phyloP scores from a whole-genome alignment of 2,797 vertebrate genomes.

The Huso huso region DNA sequence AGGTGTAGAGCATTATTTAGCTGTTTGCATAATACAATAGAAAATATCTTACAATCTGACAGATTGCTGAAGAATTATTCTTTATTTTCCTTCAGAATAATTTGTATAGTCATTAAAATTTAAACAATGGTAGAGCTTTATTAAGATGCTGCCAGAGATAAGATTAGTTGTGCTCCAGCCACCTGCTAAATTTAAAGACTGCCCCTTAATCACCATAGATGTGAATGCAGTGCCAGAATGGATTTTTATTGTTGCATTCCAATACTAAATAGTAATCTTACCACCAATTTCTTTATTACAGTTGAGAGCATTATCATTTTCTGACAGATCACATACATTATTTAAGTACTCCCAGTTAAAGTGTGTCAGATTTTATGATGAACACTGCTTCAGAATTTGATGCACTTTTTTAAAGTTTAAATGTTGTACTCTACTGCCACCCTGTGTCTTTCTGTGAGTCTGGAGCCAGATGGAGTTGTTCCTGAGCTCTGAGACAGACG shows the following conservation, averaged over 20 bases:
- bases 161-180: conserved; percentile 11
- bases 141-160: background rate
- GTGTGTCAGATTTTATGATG: conserved; percentile 34
- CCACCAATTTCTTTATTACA: conserved; percentile 35
- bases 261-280: conserved; percentile 43
- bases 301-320: conserved; percentile 34
- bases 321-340: conserved; percentile 56
- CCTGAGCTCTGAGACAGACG: conserved; percentile 11
- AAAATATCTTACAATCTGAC: too few species aligned
- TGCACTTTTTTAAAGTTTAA: conserved; percentile 8
- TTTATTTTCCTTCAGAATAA: background rate
- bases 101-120: conserved; percentile 4
- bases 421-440: conserved; percentile 45
- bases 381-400: conserved; percentile 15
- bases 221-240: too few species aligned
- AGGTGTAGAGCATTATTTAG: too few species aligned
- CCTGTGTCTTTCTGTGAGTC: conserved; percentile 37
- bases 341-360: conserved; percentile 34
- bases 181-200: conserved; percentile 10
- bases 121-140: background rate
- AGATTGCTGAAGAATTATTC: conserved; percentile 1
- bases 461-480: background rate
- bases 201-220: background rate
- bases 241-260: conserved; percentile 35
- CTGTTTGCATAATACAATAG: too few species aligned